Percentiles rank a stretch among this genome's conserved stretches.
Evolutionary conservation across 2,888 invertebrate species (phyloP).

Genomic region (Allolobophora icterica): DNA sequence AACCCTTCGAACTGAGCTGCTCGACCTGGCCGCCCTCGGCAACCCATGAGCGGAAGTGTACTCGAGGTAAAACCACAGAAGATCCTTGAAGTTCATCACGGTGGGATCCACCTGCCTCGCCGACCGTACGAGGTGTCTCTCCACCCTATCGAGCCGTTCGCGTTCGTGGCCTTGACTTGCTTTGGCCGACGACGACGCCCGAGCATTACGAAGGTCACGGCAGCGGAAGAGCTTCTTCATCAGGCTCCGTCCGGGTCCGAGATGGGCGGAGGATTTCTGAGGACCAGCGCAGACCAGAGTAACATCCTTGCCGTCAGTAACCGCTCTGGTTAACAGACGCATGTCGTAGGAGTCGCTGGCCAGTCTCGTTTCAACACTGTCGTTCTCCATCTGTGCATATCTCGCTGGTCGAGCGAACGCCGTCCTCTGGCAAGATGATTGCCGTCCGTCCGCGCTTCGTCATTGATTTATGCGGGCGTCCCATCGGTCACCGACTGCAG

Average conservation of each 20-base stretch:
- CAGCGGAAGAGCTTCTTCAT: background rate
- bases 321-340: background rate
- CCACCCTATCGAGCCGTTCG: background rate
- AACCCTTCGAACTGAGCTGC: background rate
- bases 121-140: background rate
- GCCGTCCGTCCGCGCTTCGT: background rate
- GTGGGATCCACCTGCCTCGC: background rate
- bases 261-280: background rate
- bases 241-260: background rate
- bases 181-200: background rate
- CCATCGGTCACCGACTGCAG: background rate
- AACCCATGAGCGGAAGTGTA: constrained; percentile 40
- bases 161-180: background rate
- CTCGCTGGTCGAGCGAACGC: background rate
- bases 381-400: background rate
- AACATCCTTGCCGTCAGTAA: background rate
- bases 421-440: background rate
- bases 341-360: background rate
- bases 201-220: background rate
- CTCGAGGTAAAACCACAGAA: constrained; percentile 35
- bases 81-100: constrained; percentile 13
- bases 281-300: background rate
- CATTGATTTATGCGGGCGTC: background rate
- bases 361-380: too few relatives aligned
- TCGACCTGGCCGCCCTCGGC: constrained; percentile 32